Base-by-base conservation (phyloP, 2,113 vertebrate species). In the Trachemys scripta region DNA sequence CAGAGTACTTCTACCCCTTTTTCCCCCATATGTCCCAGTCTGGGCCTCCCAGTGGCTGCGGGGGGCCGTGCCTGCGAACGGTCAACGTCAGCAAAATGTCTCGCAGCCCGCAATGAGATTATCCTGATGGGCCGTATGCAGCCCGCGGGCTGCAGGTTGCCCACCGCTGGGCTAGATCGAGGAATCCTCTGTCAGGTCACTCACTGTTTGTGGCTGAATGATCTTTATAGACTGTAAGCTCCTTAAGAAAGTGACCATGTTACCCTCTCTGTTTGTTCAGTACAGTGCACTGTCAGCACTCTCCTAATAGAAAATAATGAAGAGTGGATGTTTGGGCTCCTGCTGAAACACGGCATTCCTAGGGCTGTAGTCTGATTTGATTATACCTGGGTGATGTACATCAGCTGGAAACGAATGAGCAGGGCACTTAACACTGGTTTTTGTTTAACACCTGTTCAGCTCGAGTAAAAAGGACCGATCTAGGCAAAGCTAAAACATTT, bases 401-500 rank as follows among this genome's bases (percentile, higher is more conserved):
- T 50, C 45, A 88, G 62, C 45, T 69, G 49, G 49, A 72, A 84
- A 59, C 2, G 49, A 88, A 54, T 8, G 1, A 0, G 5, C 79
- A 27, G 53, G 31, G 42, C 88, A 10, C 25, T n/a, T 50, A 47
- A 10, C 19, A 3, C 51, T 93, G 49, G 5, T 85, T 75, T 91
- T 82, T 19, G 5, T 25, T 80, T 92, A 7, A 10, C 8, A 4
- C 59, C 42, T 62, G 2, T 95, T 82, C 94, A 99, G 99, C 98
- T 90, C 99, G 99, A 25, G 98, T 99, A 69, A 99, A 99, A 97
- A 98, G 99, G 94, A 99, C 99, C 0, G 99, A 99, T 88, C 97
- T 99, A 97, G 98, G 98, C 94, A 97, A 99, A 97, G 99, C 99
- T 0, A 99, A 99, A 95, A 99, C 99, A 31, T 99, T 99, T 92